Percentiles rank a stretch among this genome's conserved stretches.
phyloP scores from a whole-genome alignment of 2,797 vertebrate genomes.

The Vespertilio murinus region DNA sequence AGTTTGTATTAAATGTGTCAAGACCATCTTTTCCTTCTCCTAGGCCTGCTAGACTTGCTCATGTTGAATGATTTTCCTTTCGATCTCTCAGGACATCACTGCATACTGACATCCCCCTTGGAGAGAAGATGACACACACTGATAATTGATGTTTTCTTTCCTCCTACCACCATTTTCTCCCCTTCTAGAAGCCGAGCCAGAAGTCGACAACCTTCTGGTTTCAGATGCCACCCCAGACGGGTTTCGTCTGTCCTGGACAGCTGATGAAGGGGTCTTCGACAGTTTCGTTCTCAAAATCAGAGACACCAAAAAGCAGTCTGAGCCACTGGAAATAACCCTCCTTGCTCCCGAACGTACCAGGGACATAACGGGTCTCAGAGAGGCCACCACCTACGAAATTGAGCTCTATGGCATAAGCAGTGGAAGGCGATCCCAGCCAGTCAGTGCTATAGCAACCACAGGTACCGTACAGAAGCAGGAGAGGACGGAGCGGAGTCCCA shows the following conservation, averaged over 20 bases:
- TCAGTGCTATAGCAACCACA: conserved; percentile 91
- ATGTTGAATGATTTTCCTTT: conserved; percentile 47
- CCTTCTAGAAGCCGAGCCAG: conserved; percentile 92
- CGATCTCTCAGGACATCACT: conserved; percentile 72
- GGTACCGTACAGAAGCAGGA: conserved; percentile 87
- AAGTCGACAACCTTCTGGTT: conserved; percentile 92
- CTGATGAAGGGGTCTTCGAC: conserved; percentile 93
- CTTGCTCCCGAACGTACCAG: conserved; percentile 88
- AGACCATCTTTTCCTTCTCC: background rate
- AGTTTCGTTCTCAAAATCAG: conserved; percentile 94
- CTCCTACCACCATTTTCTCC: conserved; percentile 72
- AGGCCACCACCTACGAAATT: conserved; percentile 92
- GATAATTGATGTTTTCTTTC: conserved; percentile 58
- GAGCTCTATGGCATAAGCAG: conserved; percentile 92
- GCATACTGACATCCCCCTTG: conserved; percentile 52
- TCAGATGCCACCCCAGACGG: conserved; percentile 89
- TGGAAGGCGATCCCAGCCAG: conserved; percentile 90
- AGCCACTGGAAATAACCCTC: conserved; percentile 89
- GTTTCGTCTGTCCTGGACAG: conserved; percentile 93
- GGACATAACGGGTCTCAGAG: conserved; percentile 88
- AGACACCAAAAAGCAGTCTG: conserved; percentile 84
- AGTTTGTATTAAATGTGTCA: conserved; percentile 59
- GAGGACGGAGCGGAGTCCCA: background rate
- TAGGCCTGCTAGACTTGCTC: conserved; percentile 22
- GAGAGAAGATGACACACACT: background rate